Evolutionary conservation across 2,888 invertebrate species (phyloP).

Genomic region (Pyrgus malvae): DNA sequence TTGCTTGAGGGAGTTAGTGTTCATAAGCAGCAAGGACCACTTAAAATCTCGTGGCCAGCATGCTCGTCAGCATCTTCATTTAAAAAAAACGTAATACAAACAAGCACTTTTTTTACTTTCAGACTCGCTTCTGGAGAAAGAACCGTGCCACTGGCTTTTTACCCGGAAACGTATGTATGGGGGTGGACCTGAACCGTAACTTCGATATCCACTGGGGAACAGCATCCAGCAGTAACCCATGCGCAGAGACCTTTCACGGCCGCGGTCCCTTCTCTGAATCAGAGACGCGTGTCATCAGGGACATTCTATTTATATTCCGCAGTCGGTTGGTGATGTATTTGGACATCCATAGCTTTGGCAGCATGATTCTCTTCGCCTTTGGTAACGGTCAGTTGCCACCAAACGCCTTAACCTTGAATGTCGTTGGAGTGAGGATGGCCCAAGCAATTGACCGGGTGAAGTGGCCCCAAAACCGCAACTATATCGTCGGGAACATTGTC

Average conservation of each 20-base stretch:
- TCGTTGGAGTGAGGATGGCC: slow-evolving; percentile 62
- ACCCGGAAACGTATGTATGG: slow-evolving; percentile 71
- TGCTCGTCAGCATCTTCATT: too few species aligned
- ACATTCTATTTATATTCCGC: slow-evolving; percentile 74
- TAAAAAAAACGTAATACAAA: too few species aligned
- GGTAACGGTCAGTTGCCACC: slow-evolving; percentile 67
- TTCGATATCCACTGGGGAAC: slow-evolving; percentile 86
- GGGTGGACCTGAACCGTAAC: slow-evolving; percentile 90
- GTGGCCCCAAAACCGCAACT: slow-evolving; percentile 63
- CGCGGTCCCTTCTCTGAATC: slow-evolving; percentile 84
- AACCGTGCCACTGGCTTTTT: slow-evolving; percentile 78
- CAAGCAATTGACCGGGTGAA: slow-evolving; percentile 69
- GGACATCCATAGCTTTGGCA: slow-evolving; percentile 89
- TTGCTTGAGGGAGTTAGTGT: too few species aligned
- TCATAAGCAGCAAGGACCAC: too few species aligned
- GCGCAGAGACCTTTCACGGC: slow-evolving; percentile 85
- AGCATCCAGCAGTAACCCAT: slow-evolving; percentile 70
- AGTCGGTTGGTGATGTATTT: slow-evolving; percentile 83
- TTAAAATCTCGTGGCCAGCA: too few species aligned
- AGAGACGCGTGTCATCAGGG: slow-evolving; percentile 81
- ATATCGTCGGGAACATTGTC: slow-evolving; percentile 73
- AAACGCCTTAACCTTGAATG: slow-evolving; percentile 64
- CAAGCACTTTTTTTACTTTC: too few species aligned
- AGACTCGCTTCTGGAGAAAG: slow-evolving; percentile 85
- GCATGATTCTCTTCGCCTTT: slow-evolving; percentile 74